Conservation (phyloP, 2,797 vertebrate species). For the Takifugu ocellatus region DNA sequence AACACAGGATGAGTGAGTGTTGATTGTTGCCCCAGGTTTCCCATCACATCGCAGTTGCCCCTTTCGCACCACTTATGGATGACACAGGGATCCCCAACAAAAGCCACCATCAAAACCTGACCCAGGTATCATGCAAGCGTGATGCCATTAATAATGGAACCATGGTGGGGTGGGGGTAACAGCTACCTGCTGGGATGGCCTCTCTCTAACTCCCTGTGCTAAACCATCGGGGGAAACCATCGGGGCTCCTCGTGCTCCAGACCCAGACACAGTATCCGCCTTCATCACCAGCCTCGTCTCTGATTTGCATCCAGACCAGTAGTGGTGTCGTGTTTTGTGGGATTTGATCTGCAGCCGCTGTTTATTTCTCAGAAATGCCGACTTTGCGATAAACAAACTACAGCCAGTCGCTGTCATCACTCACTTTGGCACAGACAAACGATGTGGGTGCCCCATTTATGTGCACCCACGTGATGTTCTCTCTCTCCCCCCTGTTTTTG, state of each 20-base stretch:
- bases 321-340: conserved; percentile 35
- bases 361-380: conserved; percentile 16
- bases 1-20: no score
- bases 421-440: conserved; percentile 29
- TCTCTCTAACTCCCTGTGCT: conserved; percentile 69
- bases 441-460: conserved; percentile 52
- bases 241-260: conserved; percentile 58
- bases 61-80: no score
- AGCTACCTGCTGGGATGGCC: no score
- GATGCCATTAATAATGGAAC: no score
- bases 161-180: no score
- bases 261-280: conserved; percentile 47
- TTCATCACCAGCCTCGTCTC: conserved; percentile 38
- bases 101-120: no score
- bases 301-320: conserved; percentile 45
- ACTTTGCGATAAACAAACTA: conserved; percentile 13
- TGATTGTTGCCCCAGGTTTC: no score
- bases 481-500: conserved; percentile 26
- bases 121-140: no score
- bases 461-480: conserved; percentile 41
- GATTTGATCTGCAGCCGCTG: conserved; percentile 27
- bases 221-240: conserved; percentile 68
- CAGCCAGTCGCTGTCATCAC: conserved; percentile 37
- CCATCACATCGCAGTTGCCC: no score
- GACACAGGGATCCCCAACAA: no score